Evolutionary conservation across 2,888 invertebrate genomes (phyloP).

Genomic region (Opisthograptis luteolata): DNA sequence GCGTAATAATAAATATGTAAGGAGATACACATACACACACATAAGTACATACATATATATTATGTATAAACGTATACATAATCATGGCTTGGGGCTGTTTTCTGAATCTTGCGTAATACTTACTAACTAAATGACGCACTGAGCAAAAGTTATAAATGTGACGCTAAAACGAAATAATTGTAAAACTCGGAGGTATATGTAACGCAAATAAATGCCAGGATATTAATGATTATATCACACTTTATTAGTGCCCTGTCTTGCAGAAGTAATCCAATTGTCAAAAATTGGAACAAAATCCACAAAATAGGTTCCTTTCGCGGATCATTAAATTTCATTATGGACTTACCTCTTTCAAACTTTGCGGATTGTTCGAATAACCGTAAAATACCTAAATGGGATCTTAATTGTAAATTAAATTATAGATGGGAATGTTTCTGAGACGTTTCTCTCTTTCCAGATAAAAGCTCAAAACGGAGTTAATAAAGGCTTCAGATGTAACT

Average conservation of each 20-base stretch:
- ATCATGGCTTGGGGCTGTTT: slow-evolving; percentile 25
- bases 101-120: slow-evolving; percentile 16
- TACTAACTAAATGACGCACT: slow-evolving; percentile 25
- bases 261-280: slow-evolving; percentile 18
- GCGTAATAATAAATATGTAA: no score
- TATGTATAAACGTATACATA: neutral
- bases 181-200: slow-evolving; percentile 6
- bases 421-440: slow-evolving; percentile 37
- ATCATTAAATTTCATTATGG: slow-evolving; percentile 62
- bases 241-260: slow-evolving; percentile 14
- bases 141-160: slow-evolving; percentile 19
- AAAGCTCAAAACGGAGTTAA: slow-evolving; percentile 30
- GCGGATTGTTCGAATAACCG: slow-evolving; percentile 59
- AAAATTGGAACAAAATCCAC: slow-evolving; percentile 34
- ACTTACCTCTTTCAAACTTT: slow-evolving; percentile 57
- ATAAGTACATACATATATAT: neutral
- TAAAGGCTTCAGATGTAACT: slow-evolving; percentile 33
- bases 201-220: slow-evolving; percentile 2
- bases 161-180: slow-evolving; percentile 24
- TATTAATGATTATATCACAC: slow-evolving; percentile 15
- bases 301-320: slow-evolving; percentile 47
- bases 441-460: slow-evolving; percentile 33
- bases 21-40: no score
- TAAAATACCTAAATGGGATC: slow-evolving; percentile 62
- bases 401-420: slow-evolving; percentile 62